Evolutionary conservation across 2,797 vertebrate species (phyloP).

Genomic region (Pseudochaenichthys georgianus): DNA sequence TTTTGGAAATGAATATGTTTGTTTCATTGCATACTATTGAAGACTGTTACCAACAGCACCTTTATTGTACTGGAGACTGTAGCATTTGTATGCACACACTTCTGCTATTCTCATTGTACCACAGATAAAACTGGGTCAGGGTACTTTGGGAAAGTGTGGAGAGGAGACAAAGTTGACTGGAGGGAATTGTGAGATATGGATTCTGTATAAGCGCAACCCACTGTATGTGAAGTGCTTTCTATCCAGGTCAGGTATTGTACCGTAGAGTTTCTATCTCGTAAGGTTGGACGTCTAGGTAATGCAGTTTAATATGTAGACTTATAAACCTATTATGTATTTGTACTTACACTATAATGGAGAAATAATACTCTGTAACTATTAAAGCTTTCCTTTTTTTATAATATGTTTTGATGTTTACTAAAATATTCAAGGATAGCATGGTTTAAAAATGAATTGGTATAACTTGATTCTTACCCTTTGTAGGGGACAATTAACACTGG

Average conservation of each 20-base stretch:
- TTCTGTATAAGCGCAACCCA: slow-evolving; percentile 8
- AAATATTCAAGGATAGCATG: neutral
- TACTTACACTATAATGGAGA: neutral
- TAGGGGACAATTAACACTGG: too few species aligned
- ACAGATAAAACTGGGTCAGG: slow-evolving; percentile 36
- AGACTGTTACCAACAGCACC: neutral
- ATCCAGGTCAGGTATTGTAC: slow-evolving; percentile 20
- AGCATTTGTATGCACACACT: too few species aligned
- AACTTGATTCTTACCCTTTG: neutral
- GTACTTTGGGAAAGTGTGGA: slow-evolving; percentile 15
- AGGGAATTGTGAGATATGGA: slow-evolving; percentile 21
- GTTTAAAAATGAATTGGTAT: neutral
- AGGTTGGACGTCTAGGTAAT: neutral
- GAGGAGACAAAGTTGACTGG: slow-evolving; percentile 28
- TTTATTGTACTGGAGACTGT: neutral
- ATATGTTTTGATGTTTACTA: neutral
- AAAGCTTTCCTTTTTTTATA: neutral
- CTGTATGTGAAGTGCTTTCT: neutral
- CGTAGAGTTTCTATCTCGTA: neutral
- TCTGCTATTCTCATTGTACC: slow-evolving; percentile 11
- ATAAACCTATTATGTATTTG: neutral
- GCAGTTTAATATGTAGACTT: neutral
- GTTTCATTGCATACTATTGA: neutral
- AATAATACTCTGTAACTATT: neutral
- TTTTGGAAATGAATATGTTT: neutral